phyloP scores from a whole-genome alignment of 2,797 vertebrate species.

The Pseudochirops corinnae region DNA sequence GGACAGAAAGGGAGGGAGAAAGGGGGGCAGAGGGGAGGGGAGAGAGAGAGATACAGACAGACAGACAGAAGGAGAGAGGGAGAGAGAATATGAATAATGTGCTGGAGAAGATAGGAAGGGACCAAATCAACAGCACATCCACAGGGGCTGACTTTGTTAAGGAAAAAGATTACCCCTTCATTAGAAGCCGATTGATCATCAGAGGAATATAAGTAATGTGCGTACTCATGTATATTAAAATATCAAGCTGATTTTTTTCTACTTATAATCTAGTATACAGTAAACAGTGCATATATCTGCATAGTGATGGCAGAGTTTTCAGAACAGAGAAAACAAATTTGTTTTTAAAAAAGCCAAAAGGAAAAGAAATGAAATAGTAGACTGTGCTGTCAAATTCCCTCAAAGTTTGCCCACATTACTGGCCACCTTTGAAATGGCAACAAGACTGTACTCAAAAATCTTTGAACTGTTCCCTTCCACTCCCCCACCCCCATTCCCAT shows the following conservation, averaged over 20 bases:
- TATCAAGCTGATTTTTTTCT: not conserved
- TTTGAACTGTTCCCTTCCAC: not conserved
- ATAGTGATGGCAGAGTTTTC: not conserved
- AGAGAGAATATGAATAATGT: not conserved
- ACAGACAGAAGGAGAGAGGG: too few relatives aligned
- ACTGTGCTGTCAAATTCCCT: not conserved
- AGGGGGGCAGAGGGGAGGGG: accelerated
- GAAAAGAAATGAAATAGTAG: not conserved
- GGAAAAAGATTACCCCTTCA: not conserved
- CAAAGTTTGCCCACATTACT: not conserved
- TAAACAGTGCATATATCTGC: not conserved
- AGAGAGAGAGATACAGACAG: not conserved
- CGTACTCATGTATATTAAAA: not conserved
- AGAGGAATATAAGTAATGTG: not conserved
- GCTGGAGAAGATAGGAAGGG: not conserved
- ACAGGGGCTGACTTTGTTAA: not conserved
- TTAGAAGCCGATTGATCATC: not conserved
- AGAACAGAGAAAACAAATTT: not conserved
- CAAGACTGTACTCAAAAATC: not conserved
- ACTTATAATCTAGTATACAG: not conserved
- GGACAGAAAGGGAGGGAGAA: too few relatives aligned
- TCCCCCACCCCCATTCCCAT: not conserved
- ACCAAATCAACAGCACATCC: not conserved
- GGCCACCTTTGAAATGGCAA: not conserved
- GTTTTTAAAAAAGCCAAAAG: not conserved